Base-by-base conservation (phyloP, 2,113 vertebrate genomes). In the Mungos mungo region DNA sequence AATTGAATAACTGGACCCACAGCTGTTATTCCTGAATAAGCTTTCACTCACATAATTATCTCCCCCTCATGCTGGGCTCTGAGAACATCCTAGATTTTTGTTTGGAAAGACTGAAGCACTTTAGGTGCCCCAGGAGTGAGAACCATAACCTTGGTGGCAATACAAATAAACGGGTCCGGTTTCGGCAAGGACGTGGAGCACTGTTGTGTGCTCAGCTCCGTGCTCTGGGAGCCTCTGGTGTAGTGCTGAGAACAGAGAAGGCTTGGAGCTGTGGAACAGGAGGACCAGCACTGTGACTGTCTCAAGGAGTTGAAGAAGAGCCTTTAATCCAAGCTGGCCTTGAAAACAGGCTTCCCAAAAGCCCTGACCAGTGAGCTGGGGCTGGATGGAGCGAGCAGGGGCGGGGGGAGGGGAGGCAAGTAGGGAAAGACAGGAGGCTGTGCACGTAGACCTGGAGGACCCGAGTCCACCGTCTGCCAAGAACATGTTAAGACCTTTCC, bases 191-290 rank as follows among this genome's bases (percentile, higher is more conserved):
- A 69, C 52, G 3, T 21, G 3, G 41, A 50, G 19, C 33, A 0
- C 1, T 0, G 4, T 35, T 7, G 8, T 14, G 0, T 0, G 4
- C 35, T 74, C 29, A 1, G 19, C 45, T 93, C 31, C 38, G 74
- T 12, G 89, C 19, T 23, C 68, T 18, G 41, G 41, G 66, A 71
- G 3, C 5, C 41, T 74, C 76, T 13, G 13, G 19, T 21, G 5
- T 35, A n/a, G 4, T 13, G 5, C 57, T 45, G 11, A 80, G 33
- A 19, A 45, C 60, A 38, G 38, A 45, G 25, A 80, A 41, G 33
- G 2, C 3, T 27, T 6, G 21, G 12, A n/a, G 29, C 41, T 10
- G 1, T 4, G 18, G 74, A 77, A 47, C 41, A 77, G 45, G 27
- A 27, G 9, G 41, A 77, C 41, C 41, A 77, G n/a, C 29, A 4